phyloP scores from a whole-genome alignment of 1,140 invertebrate genomes.

The Heliothis subflexa region DNA sequence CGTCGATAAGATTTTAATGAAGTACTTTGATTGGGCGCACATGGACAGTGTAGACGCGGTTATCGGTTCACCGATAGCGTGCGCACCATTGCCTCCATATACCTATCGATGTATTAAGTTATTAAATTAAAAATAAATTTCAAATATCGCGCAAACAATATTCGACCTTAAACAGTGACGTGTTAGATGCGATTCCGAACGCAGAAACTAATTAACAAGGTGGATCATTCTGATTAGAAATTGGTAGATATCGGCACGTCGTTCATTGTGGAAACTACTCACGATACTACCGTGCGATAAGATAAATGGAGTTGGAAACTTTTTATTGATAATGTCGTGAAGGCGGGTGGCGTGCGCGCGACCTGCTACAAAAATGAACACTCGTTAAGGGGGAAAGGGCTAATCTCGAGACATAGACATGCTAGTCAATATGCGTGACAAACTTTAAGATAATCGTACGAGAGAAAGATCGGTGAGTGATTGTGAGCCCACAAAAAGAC shows the following conservation, averaged over 20 bases:
- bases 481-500: neutral
- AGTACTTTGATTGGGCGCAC: slow-evolving; percentile 85
- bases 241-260: slow-evolving; percentile 84
- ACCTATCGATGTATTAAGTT: slow-evolving; percentile 83
- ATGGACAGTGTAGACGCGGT: slow-evolving; percentile 70
- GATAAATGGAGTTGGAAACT: slow-evolving; percentile 79
- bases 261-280: slow-evolving; percentile 84
- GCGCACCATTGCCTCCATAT: slow-evolving; percentile 79
- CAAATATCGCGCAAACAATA: slow-evolving; percentile 52
- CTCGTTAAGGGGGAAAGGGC: slow-evolving; percentile 50
- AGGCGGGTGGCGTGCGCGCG: slow-evolving; percentile 63
- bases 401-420: slow-evolving; percentile 28
- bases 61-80: slow-evolving; percentile 76
- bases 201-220: slow-evolving; percentile 76
- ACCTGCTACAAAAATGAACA: slow-evolving; percentile 49
- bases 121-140: slow-evolving; percentile 85
- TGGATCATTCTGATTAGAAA: slow-evolving; percentile 85
- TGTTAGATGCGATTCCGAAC: slow-evolving; percentile 57
- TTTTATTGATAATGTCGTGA: slow-evolving; percentile 78
- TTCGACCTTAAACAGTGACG: slow-evolving; percentile 57
- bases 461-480: slow-evolving; percentile 9
- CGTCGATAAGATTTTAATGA: slow-evolving; percentile 86
- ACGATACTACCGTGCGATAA: slow-evolving; percentile 82
- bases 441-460: slow-evolving; percentile 25
- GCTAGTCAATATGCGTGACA: slow-evolving; percentile 35